These are phyloP conservation scores for Schizopygopsis pylzovi DNA, from an alignment of 2,797 vertebrate species.

Conservation along the genomic window DNA sequence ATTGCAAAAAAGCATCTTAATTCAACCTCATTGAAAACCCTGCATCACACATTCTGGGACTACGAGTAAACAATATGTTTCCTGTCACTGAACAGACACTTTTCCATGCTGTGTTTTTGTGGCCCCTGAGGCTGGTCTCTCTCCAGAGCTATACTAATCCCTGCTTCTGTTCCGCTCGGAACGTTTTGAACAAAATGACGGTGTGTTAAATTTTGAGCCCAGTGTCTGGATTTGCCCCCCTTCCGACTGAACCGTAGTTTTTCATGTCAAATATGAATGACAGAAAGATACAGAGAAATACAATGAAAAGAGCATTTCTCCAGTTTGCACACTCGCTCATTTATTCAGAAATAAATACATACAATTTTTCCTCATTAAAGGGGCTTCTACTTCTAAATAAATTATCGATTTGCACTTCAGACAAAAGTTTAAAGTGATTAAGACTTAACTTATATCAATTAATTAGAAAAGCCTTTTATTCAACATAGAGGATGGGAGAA, in stretches of 20 bases:
- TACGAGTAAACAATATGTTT: not conserved
- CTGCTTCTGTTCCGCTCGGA: not conserved
- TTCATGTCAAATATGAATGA: not conserved
- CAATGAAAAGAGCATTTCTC: not conserved
- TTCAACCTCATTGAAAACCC: not conserved
- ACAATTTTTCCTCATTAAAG: not conserved
- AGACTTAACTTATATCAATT: not conserved
- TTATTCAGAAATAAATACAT: not conserved
- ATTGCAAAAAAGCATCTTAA: not conserved
- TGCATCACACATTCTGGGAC: not conserved
- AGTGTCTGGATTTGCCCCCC: not conserved
- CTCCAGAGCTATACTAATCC: conserved; percentile 26
- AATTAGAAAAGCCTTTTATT: not conserved
- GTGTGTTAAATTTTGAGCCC: not conserved
- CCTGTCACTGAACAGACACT: not conserved
- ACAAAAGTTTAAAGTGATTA: not conserved
- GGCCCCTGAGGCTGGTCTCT: not conserved
- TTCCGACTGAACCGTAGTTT: not conserved
- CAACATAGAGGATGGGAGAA: not conserved
- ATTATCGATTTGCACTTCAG: not conserved
- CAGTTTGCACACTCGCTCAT: not conserved
- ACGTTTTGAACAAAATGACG: not conserved
- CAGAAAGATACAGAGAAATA: not conserved
- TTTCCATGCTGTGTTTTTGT: conserved; percentile 3
- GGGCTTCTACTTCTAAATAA: not conserved